Evolutionary conservation across 2,797 vertebrate species (phyloP).

Genomic region (Staurois parvus): DNA sequence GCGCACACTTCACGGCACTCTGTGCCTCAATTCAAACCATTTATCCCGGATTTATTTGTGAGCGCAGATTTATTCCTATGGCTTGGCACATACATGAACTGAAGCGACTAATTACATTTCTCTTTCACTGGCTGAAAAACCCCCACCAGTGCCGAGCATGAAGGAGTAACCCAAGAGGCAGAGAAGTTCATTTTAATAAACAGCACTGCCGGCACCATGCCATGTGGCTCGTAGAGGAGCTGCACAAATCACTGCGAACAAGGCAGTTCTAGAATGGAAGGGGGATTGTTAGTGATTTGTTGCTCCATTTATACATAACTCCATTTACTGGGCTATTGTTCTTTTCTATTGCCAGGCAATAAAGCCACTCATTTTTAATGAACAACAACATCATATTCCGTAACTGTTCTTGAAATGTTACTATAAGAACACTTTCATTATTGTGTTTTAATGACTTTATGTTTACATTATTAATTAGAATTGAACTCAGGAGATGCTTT

Average conservation of each 20-base stretch:
- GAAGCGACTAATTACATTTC: conserved; percentile 58
- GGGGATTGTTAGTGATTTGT: conserved; percentile 58
- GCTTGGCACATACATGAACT: conserved; percentile 36
- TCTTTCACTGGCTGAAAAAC: conserved; percentile 46
- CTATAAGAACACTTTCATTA: conserved; percentile 11
- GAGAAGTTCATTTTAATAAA: conserved; percentile 41
- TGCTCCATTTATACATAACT: conserved; percentile 61
- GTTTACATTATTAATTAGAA: conserved; percentile 21
- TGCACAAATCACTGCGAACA: conserved; percentile 58
- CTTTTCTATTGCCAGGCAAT: conserved; percentile 46
- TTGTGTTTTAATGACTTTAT: conserved; percentile 10
- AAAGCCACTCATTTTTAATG: conserved; percentile 25
- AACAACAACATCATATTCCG: conserved; percentile 34
- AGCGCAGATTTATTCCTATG: neutral
- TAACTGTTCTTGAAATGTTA: conserved; percentile 17
- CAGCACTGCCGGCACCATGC: conserved; percentile 6
- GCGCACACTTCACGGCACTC: neutral
- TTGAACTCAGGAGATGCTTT: neutral
- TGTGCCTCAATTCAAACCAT: conserved; percentile 21
- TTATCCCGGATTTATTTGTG: neutral
- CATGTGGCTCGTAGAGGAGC: conserved; percentile 31
- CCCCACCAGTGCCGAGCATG: conserved; percentile 11
- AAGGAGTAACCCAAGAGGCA: conserved; percentile 37
- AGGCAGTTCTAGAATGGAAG: conserved; percentile 54
- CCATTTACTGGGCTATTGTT: conserved; percentile 49